These are phyloP conservation scores for Scaptomyza montana DNA, from an alignment of 1,140 invertebrate genomes.

Conservation along the genomic window DNA sequence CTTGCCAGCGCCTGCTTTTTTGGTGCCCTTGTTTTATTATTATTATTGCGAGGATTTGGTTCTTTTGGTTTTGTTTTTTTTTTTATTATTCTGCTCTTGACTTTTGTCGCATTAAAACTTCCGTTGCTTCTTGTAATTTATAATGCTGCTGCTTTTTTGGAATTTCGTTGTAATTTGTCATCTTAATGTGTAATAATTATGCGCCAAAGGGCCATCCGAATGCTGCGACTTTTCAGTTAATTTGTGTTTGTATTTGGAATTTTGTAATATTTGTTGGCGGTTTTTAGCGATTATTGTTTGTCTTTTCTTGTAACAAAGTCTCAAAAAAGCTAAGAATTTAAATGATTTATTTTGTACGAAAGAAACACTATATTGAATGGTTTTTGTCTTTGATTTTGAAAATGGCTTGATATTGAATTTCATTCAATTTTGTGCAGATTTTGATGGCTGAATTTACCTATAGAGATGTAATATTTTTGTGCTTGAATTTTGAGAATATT, in stretches of 20 bases:
- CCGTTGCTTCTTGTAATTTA: slow-evolving; percentile 78
- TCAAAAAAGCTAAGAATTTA: slow-evolving; percentile 33
- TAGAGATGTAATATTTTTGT: not conserved
- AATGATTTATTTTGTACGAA: slow-evolving; percentile 7
- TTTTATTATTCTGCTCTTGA: slow-evolving; percentile 57
- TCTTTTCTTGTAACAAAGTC: slow-evolving; percentile 4
- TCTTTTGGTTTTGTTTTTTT: slow-evolving; percentile 16
- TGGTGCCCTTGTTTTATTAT: slow-evolving; percentile 49
- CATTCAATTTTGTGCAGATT: slow-evolving; percentile 20
- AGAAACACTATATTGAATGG: not conserved
- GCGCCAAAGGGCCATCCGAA: slow-evolving; percentile 54
- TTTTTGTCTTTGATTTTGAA: slow-evolving; percentile 9
- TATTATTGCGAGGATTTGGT: slow-evolving; percentile 23
- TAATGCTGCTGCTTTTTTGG: slow-evolving; percentile 70
- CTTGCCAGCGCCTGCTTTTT: slow-evolving; percentile 58
- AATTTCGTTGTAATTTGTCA: slow-evolving; percentile 73
- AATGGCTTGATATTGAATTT: slow-evolving; percentile 14
- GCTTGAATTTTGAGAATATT: slow-evolving; percentile 16
- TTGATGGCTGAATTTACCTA: slow-evolving; percentile 31
- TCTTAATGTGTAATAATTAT: slow-evolving; percentile 79
- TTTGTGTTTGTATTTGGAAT: slow-evolving; percentile 32
- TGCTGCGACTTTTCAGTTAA: slow-evolving; percentile 45
- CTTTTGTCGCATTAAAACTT: slow-evolving; percentile 81
- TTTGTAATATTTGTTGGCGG: slow-evolving; percentile 5
- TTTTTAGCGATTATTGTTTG: slow-evolving; percentile 17